phyloP scores from a whole-genome alignment of 2,888 invertebrate species.

The Rhabditophanes sp. region DNA sequence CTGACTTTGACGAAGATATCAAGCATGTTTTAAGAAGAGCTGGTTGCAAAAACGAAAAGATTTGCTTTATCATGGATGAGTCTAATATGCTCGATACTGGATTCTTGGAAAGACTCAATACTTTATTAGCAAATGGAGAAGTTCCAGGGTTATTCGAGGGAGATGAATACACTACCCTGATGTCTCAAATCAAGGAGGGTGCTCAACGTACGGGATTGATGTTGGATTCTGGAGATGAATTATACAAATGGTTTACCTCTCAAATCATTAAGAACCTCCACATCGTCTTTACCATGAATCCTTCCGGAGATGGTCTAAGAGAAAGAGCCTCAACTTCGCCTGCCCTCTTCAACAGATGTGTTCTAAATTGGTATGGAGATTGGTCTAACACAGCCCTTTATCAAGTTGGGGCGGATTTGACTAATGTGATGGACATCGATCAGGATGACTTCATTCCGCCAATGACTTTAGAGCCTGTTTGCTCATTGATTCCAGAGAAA shows the following conservation, averaged over 20 bases:
- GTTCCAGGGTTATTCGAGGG: constrained; percentile 53
- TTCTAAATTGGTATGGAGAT: constrained; percentile 98
- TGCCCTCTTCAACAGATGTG: constrained; percentile 93
- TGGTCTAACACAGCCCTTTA: constrained; percentile 77
- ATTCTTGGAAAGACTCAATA: constrained; percentile 97
- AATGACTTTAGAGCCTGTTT: constrained; percentile 74
- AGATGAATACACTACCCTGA: constrained; percentile 91
- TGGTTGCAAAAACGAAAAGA: constrained; percentile 69
- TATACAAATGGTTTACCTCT: constrained; percentile 98
- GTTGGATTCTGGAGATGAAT: constrained; percentile 91
- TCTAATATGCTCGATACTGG: constrained; percentile 87
- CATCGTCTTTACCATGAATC: constrained; percentile 99
- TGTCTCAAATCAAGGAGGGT: constrained; percentile 99
- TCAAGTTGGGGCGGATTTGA: constrained; percentile 74
- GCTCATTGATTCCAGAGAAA: constrained; percentile 46
- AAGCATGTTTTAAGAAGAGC: constrained; percentile 53
- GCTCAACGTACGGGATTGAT: constrained; percentile 91
- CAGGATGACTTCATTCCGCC: constrained; percentile 67
- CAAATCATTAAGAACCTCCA: constrained; percentile 89
- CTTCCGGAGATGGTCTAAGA: constrained; percentile 89
- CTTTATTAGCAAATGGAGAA: constrained; percentile 91
- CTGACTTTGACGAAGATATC: constrained; percentile 96
- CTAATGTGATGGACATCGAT: constrained; percentile 81
- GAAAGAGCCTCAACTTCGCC: constrained; percentile 97
- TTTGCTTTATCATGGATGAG: constrained; percentile 95